Base-by-base conservation (phyloP, 2,797 vertebrate genomes). In the Oreonectes daqikongensis region DNA sequence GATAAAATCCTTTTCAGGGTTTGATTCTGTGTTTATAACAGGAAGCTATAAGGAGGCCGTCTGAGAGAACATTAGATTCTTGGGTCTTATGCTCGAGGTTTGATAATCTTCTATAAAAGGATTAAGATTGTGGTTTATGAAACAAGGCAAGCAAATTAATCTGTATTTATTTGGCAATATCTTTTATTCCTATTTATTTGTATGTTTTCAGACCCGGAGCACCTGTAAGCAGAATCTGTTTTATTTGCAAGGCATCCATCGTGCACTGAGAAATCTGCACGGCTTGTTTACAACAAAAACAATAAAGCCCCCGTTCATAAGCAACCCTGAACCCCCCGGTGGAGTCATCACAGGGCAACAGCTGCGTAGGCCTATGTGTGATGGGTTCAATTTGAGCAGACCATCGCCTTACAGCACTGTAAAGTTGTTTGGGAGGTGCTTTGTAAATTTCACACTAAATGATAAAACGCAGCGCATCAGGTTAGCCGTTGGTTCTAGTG, bases 221-320 rank as follows among this genome's bases (percentile, higher is more conserved):
- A 12, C 52, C 22, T 55, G 22, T 26, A 24, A 24, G 52, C 10
- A 55, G 12, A 55, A 55, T 14, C 52, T 2, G 22, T 26, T 26
- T 53, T n/a, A 30, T 8, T 38, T 8, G 35, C 35, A 42, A 3
- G 48, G 48, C n/a, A 9, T 18, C 18, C 7, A 9, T 50, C 12
- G 22, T 24, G 22, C 52, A 1, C 52, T 2, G 22, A 26, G 22
- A 24, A 26, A 15, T 55, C 22, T 55, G 52, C 22, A 55, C 22
- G n/a, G 22, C 52, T 24, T 55, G 22, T 55, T 55, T 55, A 55
- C 52, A 55, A 11, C 52, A 24, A 55, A 26, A 55, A 55, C 52
- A 55, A 55, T 26, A 55, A 55, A 24, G 52, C 22, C 52, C 7
- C 52, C 12, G 12, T 55, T 26, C 52, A 26, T 14, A 15, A 14